Base-by-base conservation (phyloP, 2,113 vertebrate genomes). In the Casuarius casuarius region DNA sequence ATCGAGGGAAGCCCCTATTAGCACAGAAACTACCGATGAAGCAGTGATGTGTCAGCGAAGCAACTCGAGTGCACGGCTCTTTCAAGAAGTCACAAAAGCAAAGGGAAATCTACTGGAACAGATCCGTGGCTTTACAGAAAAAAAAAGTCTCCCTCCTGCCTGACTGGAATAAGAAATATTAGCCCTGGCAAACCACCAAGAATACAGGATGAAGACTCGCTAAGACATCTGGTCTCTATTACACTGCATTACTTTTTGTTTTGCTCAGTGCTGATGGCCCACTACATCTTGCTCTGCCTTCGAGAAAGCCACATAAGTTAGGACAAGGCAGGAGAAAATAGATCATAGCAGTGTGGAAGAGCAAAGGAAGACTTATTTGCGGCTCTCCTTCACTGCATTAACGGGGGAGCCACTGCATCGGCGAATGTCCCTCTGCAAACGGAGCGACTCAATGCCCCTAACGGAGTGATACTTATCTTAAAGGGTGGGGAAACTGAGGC, bases 221-320 rank as follows among this genome's bases (percentile, higher is more conserved):
- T 29, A n/a, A 70, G 92, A 94, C 91, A 92, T 95, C 94, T 94
- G 94, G 76, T 82, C 87, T 82, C 84, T 46, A 94, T 95, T 95
- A 95, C 3, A 5, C 89, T 2, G 86, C 56, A 5, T 49, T 80
- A 61, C 44, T 74, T 90, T 81, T 75, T 83, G 95, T 91, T 89
- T 93, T 83, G 80, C 93, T 94, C 93, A 35, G 90, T n/a, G 7
- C 71, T 18, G 33, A 29, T 8, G 12, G 71, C 62, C 67, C 52
- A 68, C 48, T 4, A 10, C 75, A 19, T 68, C 80, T 82, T 2
- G 14, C 66, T 54, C 80, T 1, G 66, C 33, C 75, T 70, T 16
- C 2, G 2, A 63, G 49, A 76, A 35, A 68, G 76, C 71, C 49
- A 22, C 29, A 5, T 66, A 56, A n/a, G 65, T 16, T 2, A 20